These are phyloP conservation scores for Xylocopa sonorina DNA, from an alignment of 1,140 invertebrate genomes.

Conservation along the genomic window DNA sequence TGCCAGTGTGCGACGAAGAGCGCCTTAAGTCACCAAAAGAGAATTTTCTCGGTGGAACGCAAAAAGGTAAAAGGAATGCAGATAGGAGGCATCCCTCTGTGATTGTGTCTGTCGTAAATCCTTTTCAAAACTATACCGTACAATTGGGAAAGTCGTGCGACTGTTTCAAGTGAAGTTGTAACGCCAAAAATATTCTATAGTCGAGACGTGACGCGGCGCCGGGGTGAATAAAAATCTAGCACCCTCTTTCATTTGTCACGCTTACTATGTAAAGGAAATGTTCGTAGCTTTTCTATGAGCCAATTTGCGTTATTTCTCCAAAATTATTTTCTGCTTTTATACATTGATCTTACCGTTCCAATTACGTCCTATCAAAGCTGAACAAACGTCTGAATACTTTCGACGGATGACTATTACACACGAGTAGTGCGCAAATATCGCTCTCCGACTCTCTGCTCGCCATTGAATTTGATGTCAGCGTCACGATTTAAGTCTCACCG, in stretches of 20 bases:
- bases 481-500: neutral
- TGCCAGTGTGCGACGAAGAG: neutral
- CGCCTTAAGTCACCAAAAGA: neutral
- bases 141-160: neutral
- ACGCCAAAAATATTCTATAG: constrained; percentile 1
- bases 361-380: too few species aligned
- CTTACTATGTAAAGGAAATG: neutral
- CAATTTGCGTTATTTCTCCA: neutral
- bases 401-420: too few species aligned
- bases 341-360: too few species aligned
- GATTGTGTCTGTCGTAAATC: constrained; percentile 26
- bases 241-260: constrained; percentile 13
- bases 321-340: constrained; percentile 23
- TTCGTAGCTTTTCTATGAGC: neutral
- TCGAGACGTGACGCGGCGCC: neutral
- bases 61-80: neutral
- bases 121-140: neutral
- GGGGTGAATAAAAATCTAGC: neutral
- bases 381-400: too few species aligned
- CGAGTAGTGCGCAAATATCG: too few species aligned
- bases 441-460: neutral
- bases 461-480: neutral
- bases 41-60: neutral
- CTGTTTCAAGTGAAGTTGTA: neutral
- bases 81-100: neutral